Conservation (phyloP, 2,888 invertebrate genomes). For the Phortica magna region DNA sequence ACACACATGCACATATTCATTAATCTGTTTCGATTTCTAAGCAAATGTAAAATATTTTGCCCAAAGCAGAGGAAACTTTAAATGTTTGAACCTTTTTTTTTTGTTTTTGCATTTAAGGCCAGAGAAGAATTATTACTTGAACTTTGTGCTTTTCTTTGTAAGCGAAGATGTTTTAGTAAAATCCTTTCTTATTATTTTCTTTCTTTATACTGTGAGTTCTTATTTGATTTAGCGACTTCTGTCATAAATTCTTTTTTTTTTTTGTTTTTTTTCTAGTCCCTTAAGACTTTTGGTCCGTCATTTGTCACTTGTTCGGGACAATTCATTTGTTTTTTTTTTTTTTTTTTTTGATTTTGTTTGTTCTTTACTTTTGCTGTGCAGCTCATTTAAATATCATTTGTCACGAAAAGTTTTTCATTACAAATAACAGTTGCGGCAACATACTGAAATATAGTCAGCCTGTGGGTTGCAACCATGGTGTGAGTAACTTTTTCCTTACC, state of each 20-base stretch:
- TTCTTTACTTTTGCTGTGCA: constrained; percentile 36
- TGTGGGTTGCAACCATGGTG: background rate
- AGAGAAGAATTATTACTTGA: too few relatives aligned
- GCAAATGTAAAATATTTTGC: constrained; percentile 4
- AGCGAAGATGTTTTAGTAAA: too few relatives aligned
- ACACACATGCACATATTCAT: too few relatives aligned
- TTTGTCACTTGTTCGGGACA: constrained; percentile 10
- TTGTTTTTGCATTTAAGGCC: too few relatives aligned
- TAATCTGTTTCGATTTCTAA: too few relatives aligned
- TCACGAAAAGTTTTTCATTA: constrained; percentile 53
- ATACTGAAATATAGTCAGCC: constrained; percentile 18
- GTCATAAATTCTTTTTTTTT: constrained; percentile 17
- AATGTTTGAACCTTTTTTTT: too few relatives aligned
- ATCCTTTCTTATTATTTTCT: background rate
- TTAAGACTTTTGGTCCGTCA: constrained; percentile 13
- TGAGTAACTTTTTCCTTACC: constrained; percentile 26
- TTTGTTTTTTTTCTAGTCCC: background rate
- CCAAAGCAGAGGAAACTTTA: background rate
- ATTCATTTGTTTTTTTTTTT: constrained; percentile 13
- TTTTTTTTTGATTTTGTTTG: constrained; percentile 3
- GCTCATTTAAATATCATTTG: constrained; percentile 70
- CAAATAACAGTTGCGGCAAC: constrained; percentile 31
- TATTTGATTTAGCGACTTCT: constrained; percentile 3
- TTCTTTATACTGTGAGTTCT: background rate
- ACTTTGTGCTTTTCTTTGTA: too few relatives aligned